These are phyloP conservation scores for Dipodomys spectabilis DNA, from an alignment of 2,113 vertebrate genomes.

Conservation along the genomic window DNA sequence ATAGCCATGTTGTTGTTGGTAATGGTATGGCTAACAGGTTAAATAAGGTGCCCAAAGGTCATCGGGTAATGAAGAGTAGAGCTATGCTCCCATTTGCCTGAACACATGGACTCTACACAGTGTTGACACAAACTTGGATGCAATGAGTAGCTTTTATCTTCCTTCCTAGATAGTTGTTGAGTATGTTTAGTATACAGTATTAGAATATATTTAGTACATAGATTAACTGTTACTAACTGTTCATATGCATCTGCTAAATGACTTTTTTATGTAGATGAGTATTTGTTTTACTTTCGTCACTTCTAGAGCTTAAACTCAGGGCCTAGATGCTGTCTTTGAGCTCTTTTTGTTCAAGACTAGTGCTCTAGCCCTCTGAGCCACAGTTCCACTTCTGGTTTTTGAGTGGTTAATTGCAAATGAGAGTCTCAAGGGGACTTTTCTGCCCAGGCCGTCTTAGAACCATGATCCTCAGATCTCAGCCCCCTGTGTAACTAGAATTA, in stretches of 20 bases:
- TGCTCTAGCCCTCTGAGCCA: too few species aligned
- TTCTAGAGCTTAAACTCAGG: not conserved
- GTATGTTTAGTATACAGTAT: too few species aligned
- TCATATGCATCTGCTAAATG: not conserved
- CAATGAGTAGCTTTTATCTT: not conserved
- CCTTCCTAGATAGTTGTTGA: not conserved
- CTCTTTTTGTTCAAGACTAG: too few species aligned
- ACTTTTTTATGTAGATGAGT: not conserved
- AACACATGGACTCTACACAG: not conserved
- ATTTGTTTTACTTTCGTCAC: not conserved
- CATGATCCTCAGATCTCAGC: too few species aligned
- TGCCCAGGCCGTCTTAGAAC: too few species aligned
- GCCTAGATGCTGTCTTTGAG: too few species aligned
- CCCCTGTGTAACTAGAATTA: too few species aligned
- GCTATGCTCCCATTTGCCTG: not conserved
- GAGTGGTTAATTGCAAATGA: too few species aligned
- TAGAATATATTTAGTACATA: not conserved
- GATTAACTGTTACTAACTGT: not conserved
- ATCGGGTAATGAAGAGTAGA: not conserved
- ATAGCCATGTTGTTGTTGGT: not conserved
- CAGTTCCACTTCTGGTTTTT: too few species aligned
- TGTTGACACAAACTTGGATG: not conserved
- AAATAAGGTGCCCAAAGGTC: not conserved
- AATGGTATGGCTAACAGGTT: not conserved
- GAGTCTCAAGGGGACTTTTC: too few species aligned